These are phyloP conservation scores for Drosophila greeni DNA, from an alignment of 2,888 invertebrate genomes.

Conservation along the genomic window DNA sequence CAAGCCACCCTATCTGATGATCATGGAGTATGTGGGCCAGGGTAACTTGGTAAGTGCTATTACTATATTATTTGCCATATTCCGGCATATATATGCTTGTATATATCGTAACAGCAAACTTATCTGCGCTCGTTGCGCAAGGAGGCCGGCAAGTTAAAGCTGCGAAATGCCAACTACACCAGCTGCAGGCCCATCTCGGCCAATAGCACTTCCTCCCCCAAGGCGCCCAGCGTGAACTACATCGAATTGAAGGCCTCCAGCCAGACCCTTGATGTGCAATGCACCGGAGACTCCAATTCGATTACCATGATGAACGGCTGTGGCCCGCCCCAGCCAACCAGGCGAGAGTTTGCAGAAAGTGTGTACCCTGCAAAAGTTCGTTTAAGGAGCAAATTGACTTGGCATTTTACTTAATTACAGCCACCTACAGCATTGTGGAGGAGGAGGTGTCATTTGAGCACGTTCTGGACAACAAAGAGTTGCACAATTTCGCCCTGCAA, in stretches of 20 bases:
- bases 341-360: conserved; percentile 81
- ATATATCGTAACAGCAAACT: conserved; percentile 19
- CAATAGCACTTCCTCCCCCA: conserved; percentile 13
- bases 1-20: conserved; percentile 84
- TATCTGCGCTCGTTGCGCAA: conserved; percentile 67
- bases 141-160: conserved; percentile 46
- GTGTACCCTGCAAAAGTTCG: conserved; percentile 62
- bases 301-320: neutral
- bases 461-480: conserved; percentile 80
- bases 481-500: conserved; percentile 87
- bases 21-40: conserved; percentile 88
- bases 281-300: neutral
- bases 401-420: conserved; percentile 45
- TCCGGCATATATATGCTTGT: fast-evolving
- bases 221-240: conserved; percentile 65
- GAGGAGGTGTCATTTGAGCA: conserved; percentile 74
- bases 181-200: conserved; percentile 26
- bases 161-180: conserved; percentile 50
- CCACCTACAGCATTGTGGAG: conserved; percentile 75
- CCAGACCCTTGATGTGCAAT: conserved; percentile 42
- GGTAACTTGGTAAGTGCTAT: conserved; percentile 83
- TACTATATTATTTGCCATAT: neutral
- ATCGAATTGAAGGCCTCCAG: conserved; percentile 75
- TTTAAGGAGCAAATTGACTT: fast-evolving
- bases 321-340: conserved; percentile 71